Conservation (phyloP, 2,888 invertebrate species). For the Leptinotarsa juncta region DNA sequence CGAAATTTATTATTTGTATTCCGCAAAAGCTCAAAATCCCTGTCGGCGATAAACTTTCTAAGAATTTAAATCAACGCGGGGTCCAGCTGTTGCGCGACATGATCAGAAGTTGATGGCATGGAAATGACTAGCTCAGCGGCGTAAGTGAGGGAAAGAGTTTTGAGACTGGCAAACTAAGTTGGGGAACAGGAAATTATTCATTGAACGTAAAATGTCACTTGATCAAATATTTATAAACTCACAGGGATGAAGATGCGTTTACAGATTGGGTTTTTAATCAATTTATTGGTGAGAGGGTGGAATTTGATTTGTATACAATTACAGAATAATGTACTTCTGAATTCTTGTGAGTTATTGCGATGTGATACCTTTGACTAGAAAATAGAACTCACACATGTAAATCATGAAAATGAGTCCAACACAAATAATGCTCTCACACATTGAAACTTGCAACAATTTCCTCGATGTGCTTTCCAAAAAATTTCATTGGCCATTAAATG, state of each 20-base stretch:
- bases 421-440: no score
- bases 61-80: conserved; percentile 49
- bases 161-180: not conserved
- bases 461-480: no score
- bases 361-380: no score
- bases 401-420: no score
- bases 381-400: no score
- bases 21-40: conserved; percentile 38
- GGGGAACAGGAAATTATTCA: conserved; percentile 6
- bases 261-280: no score
- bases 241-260: not conserved
- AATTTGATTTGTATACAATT: no score
- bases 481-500: no score
- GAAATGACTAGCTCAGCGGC: conserved; percentile 50
- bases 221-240: not conserved
- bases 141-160: conserved; percentile 29
- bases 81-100: conserved; percentile 55
- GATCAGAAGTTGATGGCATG: conserved; percentile 54
- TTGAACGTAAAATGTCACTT: conserved; percentile 3
- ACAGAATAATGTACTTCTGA: no score
- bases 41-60: conserved; percentile 47
- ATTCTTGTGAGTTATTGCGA: no score
- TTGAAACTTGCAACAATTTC: no score
- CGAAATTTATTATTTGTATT: conserved; percentile 51
- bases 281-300: no score